These are phyloP conservation scores for Halcyon leucocephala DNA, from an alignment of 2,797 vertebrate genomes.

Conservation along the genomic window DNA sequence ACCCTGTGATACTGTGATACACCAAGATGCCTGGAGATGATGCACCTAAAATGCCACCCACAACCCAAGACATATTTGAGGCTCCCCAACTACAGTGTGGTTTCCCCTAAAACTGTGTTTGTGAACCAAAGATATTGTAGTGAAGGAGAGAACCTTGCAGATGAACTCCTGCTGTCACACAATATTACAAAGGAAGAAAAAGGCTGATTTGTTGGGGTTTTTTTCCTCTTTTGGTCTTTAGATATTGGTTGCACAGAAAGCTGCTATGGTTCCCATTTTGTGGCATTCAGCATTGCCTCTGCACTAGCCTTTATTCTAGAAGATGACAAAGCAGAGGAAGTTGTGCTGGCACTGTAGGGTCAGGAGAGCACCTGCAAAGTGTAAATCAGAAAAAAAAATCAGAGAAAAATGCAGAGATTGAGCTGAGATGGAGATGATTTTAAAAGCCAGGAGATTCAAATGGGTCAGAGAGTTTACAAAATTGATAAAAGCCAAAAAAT, in stretches of 20 bases:
- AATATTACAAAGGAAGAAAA: not conserved
- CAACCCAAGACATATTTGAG: not conserved
- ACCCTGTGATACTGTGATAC: no score
- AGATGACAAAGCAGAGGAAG: not conserved
- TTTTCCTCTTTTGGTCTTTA: not conserved
- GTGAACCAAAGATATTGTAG: not conserved
- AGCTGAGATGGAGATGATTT: not conserved
- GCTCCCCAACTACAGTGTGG: not conserved
- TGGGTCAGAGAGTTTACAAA: not conserved
- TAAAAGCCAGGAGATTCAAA: not conserved
- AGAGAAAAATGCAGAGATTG: not conserved
- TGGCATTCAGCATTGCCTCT: not conserved
- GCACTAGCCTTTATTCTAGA: not conserved
- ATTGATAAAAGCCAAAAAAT: not conserved
- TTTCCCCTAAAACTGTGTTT: not conserved
- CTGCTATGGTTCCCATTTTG: not conserved
- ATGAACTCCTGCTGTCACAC: not conserved
- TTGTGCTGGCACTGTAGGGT: not conserved
- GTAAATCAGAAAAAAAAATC: not conserved
- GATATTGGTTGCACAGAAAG: not conserved
- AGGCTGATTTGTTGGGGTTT: no score
- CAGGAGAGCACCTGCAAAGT: not conserved
- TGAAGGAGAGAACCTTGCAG: not conserved
- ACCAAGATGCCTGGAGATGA: not conserved
- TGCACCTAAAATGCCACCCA: not conserved